These are phyloP conservation scores for Manduca sexta DNA, from an alignment of 1,140 invertebrate genomes.

Conservation along the genomic window DNA sequence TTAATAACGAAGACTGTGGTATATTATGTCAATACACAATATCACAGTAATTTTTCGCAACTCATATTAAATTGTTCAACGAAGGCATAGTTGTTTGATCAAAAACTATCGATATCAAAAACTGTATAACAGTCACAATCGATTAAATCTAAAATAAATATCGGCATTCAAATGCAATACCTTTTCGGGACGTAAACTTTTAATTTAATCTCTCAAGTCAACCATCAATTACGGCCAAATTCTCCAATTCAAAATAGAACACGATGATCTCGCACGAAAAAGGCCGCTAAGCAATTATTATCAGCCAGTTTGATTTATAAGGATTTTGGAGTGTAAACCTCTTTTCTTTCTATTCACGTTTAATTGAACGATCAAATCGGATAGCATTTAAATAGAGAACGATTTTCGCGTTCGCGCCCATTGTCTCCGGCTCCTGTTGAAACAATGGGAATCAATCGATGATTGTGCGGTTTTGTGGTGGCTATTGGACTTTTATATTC, in stretches of 20 bases:
- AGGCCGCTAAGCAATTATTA: conserved; percentile 32
- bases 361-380: conserved; percentile 61
- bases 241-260: conserved; percentile 16
- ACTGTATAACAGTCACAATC: no score
- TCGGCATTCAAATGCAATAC: no score
- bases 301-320: conserved; percentile 46
- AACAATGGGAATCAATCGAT: conserved; percentile 52
- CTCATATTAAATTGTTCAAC: no score
- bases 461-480: conserved; percentile 5
- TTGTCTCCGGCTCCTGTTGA: conserved; percentile 35
- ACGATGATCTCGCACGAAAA: conserved; percentile 17
- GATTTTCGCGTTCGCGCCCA: conserved; percentile 13
- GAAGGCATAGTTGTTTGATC: no score
- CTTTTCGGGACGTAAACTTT: no score
- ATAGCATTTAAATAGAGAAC: conserved; percentile 26
- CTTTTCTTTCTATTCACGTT: conserved; percentile 55
- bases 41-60: no score
- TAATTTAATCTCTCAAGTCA: neutral
- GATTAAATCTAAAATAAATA: no score
- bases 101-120: no score
- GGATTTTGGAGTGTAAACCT: conserved; percentile 50
- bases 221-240: conserved; percentile 2
- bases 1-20: no score
- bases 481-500: neutral
- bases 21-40: no score